Base-by-base conservation (phyloP, 2,113 vertebrate species). In the Brienomyrus brachyistius region DNA sequence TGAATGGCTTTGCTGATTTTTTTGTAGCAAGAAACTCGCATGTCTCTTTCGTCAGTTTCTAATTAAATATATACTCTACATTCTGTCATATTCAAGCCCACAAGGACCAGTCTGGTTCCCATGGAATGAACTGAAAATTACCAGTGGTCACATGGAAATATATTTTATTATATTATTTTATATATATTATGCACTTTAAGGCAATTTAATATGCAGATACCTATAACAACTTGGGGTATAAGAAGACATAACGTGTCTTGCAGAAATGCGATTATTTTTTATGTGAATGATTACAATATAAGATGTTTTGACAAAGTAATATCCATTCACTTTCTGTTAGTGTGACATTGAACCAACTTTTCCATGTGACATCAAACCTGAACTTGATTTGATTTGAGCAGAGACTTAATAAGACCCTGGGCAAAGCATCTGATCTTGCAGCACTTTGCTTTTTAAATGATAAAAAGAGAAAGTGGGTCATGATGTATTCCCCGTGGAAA, bases 381-480 rank as follows among this genome's bases (percentile, higher is more conserved):
- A 87, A 59, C n/a, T n/a, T 35, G 50, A 54, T 56, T n/a, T 35
- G 50, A 54, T 56, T 56, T 56, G 19, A 59, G 86, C 51, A 86
- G 40, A 87, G 85, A 87, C 86, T 88, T 35, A 88, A 45, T 59
- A 59, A 45, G 54, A 40, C 52, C 52, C 40, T 45, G 54, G 56
- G 52, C 52, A 62, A 43, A 59, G 52, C 54, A 88, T 47, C 21
- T 62, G 86, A 66, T 88, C 86, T 88, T 45, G 35, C 54, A 45
- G 52, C 19, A 56, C 52, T 59, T 87, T 88, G 54, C 35, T 88
- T 88, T 54, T 88, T 62, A 88, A 51, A 62, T 88, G 52, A 88
- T 88, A 47, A 88, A 88, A 62, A 88, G 52, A 62, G 86, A 88
- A 88, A 88, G 54, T 88, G 86, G 86, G 86, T 88, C 86, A 88